A percentile compares a stretch with the other conserved stretches of the same genome.
Conservation (phyloP, 2,113 vertebrate species). For the Oreochromis spilurus region DNA sequence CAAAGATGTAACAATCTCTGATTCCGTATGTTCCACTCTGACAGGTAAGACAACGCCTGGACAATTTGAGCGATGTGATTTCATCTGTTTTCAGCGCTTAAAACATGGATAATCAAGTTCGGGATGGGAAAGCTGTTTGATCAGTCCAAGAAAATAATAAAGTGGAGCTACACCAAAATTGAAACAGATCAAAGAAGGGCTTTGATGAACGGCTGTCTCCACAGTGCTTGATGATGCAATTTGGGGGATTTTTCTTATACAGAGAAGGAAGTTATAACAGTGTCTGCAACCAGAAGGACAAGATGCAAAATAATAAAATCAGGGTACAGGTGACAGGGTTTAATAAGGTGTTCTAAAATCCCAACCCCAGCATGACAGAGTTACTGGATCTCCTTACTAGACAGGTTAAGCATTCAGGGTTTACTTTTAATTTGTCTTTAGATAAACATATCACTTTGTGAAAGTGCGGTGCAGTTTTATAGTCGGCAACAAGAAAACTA, state of each 20-base stretch:
- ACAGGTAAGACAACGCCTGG: background rate
- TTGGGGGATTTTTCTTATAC: background rate
- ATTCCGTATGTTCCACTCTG: background rate
- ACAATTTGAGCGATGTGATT: background rate
- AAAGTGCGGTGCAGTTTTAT: background rate
- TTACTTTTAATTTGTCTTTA: background rate
- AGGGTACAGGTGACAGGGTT: background rate
- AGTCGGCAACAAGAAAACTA: background rate
- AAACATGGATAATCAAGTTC: background rate
- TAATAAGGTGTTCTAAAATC: background rate
- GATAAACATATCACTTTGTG: background rate
- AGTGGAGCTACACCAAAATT: background rate
- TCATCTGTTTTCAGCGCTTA: background rate
- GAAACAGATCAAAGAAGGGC: background rate
- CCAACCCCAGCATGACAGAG: background rate
- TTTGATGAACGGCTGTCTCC: background rate
- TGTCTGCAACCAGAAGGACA: background rate
- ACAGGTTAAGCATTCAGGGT: background rate
- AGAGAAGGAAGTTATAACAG: background rate
- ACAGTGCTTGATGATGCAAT: background rate
- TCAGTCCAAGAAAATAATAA: background rate
- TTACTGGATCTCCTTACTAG: background rate
- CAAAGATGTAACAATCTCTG: background rate
- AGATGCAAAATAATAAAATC: background rate
- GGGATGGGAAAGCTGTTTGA: background rate